phyloP scores from a whole-genome alignment of 2,113 vertebrate genomes.

The Scomber japonicus region DNA sequence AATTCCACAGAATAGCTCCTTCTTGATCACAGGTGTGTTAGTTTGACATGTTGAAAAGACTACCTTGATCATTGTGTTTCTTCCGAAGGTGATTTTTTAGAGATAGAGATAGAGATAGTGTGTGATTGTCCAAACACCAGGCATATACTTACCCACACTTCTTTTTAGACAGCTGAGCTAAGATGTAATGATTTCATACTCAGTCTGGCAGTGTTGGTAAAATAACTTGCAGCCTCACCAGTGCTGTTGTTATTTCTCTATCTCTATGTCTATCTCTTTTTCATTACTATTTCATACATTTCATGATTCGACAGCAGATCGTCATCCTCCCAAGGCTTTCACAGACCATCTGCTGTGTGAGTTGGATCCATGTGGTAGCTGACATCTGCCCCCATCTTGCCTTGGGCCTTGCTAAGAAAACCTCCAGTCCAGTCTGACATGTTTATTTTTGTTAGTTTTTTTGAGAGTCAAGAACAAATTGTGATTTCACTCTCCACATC shows the following conservation, averaged over 20 bases:
- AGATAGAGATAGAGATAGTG: not conserved
- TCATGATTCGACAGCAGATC: conserved; percentile 4
- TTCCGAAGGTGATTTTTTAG: not conserved
- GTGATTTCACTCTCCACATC: not conserved
- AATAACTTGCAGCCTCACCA: not conserved
- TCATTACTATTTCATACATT: not conserved
- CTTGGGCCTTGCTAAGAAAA: conserved; percentile 46
- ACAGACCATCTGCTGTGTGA: conserved; percentile 50
- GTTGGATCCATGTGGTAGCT: conserved; percentile 52
- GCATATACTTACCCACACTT: not conserved
- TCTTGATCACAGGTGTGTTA: conserved; percentile 31
- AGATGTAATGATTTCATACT: conserved; percentile 11
- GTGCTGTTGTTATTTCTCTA: not conserved
- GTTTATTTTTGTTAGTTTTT: not conserved
- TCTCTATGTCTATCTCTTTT: not conserved
- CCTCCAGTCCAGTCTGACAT: conserved; percentile 7
- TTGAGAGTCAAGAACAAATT: conserved; percentile 15
- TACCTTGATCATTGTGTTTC: not conserved
- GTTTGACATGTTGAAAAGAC: conserved; percentile 31
- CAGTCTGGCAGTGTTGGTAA: conserved; percentile 5
- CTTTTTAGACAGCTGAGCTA: conserved; percentile 5
- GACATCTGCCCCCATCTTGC: conserved; percentile 54
- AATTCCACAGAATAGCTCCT: conserved; percentile 28
- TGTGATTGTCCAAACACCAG: not conserved
- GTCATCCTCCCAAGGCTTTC: conserved; percentile 4